Evolutionary conservation across 1,140 invertebrate genomes (phyloP).

Genomic region (Trinorchestia longiramus): DNA sequence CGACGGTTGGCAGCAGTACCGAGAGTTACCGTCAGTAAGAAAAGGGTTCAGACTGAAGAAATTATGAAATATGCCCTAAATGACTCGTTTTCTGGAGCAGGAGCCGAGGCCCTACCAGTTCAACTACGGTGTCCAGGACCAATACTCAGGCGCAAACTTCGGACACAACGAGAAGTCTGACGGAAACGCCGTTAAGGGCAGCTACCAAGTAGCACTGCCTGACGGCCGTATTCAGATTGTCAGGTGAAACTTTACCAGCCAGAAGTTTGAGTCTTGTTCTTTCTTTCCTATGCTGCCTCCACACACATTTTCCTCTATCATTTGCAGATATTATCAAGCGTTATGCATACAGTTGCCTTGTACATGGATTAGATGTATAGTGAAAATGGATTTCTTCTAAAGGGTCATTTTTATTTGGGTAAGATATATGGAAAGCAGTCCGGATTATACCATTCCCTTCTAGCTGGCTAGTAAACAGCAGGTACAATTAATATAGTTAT

Average conservation of each 20-base stretch:
- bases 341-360: not conserved
- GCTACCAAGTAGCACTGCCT: slow-evolving; percentile 68
- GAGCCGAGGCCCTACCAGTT: slow-evolving; percentile 68
- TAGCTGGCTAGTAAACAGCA: not conserved
- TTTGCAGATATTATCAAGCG: not conserved
- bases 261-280: not conserved
- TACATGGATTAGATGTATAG: not conserved
- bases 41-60: too few relatives aligned
- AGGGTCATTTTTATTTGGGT: not conserved
- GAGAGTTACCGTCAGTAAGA: too few relatives aligned
- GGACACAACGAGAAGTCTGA: slow-evolving; percentile 68
- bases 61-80: too few relatives aligned
- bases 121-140: slow-evolving; percentile 68
- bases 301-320: not conserved
- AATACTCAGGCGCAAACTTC: slow-evolving; percentile 68
- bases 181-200: slow-evolving; percentile 68
- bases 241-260: not conserved
- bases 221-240: slow-evolving; percentile 67
- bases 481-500: too few relatives aligned
- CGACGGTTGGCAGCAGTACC: too few relatives aligned
- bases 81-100: not conserved
- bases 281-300: not conserved
- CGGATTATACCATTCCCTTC: not conserved
- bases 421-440: not conserved
- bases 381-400: too few relatives aligned